Evolutionary conservation across 2,797 vertebrate genomes (phyloP), one percentile per base, ranked within the genome.

Genomic region (Anomalospiza imberbis): DNA sequence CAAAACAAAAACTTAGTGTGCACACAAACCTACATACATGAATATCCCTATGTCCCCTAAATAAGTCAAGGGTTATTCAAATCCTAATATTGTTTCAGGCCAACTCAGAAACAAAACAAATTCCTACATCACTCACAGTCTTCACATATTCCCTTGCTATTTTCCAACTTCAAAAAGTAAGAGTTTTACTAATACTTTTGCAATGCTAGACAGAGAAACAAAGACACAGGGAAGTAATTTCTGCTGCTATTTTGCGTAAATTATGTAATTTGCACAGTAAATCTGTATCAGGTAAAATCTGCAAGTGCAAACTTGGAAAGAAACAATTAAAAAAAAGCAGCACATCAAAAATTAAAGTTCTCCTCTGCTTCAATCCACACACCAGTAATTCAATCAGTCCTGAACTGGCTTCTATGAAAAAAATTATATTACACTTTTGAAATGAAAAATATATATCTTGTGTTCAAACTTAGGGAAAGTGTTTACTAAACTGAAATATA

Each of bases 261-360:
- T 84, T 40, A 75, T 26, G 45, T 60, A 86, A 79, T 71, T 94
- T 85, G 87, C n/a, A 94, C 32, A 96, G 12, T 88, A 95, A 90
- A 26, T 89, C 81, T 28, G 2, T 29, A 89, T 45, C 68, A 93
- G 74, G 34, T 76, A 85, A 94, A 96, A 93, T 60, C 15, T 63
- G 67, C 66, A 91, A 93, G 44, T 88, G 79, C 93, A 85, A 88
- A 90, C 45, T 54, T 58, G 26, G 75, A 89, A 95, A 83, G 26
- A 79, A 3, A 4, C 1, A 0, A 86, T 36, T 28, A 6, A 18
- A 65, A 70, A 72, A 92, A 70, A 76, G 77, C 76, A 94, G 94
- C 90, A 93, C 31, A 58, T 92, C 54, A 93, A 78, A 95, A 95
- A 86, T 71, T 75, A 85, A 85, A 89, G 14, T 77, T 55, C n/a